A percentile compares a stretch with the other conserved stretches of the same genome.
Evolutionary conservation across 2,113 vertebrate species (phyloP).

Genomic region (Deroptyus accipitrinus): DNA sequence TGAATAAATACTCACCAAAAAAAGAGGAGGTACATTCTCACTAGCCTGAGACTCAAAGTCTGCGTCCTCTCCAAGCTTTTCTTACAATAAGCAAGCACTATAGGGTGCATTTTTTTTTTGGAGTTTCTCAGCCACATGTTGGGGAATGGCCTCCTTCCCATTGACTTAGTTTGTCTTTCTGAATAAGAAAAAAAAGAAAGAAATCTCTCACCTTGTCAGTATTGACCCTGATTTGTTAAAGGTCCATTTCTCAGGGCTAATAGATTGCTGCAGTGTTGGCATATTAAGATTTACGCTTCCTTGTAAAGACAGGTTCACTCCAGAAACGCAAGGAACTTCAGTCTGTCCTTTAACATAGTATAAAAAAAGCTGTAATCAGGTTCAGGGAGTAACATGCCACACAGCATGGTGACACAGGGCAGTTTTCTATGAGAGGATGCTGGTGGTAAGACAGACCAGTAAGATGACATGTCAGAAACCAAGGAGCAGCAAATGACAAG

Average conservation of each 20-base stretch:
- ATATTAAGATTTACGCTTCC: neutral
- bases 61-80: neutral
- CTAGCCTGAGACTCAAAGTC: neutral
- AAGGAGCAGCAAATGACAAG: neutral
- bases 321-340: neutral
- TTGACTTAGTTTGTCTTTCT: neutral
- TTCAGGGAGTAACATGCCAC: neutral
- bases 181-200: neutral
- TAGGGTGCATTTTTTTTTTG: neutral
- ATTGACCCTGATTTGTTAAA: neutral
- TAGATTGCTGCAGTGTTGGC: neutral
- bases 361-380: neutral
- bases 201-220: neutral
- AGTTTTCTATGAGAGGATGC: neutral
- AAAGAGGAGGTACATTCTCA: neutral
- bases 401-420: neutral
- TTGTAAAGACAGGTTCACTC: neutral
- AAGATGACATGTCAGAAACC: accelerated
- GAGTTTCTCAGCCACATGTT: neutral
- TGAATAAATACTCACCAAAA: neutral
- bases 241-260: neutral
- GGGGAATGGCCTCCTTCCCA: neutral
- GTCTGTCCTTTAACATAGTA: neutral
- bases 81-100: neutral
- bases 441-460: neutral